These are phyloP conservation scores for Hestina assimilis DNA, from an alignment of 1,140 invertebrate species.

Conservation along the genomic window DNA sequence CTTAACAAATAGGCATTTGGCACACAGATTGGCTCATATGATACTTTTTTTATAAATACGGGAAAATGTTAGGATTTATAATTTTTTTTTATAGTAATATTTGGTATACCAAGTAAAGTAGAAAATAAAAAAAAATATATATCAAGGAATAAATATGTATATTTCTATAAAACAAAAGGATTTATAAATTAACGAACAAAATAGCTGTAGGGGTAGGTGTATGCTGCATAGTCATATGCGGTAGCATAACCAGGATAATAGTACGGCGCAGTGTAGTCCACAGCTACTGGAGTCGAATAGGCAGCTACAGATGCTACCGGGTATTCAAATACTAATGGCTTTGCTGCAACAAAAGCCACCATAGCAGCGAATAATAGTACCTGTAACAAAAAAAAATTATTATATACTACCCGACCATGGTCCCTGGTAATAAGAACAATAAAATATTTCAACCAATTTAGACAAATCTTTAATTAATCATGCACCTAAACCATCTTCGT, in stretches of 20 bases:
- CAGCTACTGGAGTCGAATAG: constrained; percentile 54
- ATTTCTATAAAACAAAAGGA: neutral
- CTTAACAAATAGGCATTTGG: no score
- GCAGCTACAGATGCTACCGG: constrained; percentile 40
- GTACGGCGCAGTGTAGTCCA: constrained; percentile 59
- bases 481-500: no score
- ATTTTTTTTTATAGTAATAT: no score
- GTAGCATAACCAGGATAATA: constrained; percentile 51
- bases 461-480: no score
- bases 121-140: neutral
- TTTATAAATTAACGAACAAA: constrained; percentile 34
- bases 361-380: constrained; percentile 74
- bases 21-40: no score
- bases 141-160: constrained; percentile 18
- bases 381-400: constrained; percentile 57
- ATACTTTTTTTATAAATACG: no score
- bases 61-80: no score
- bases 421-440: no score
- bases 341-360: constrained; percentile 72
- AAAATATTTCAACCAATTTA: no score
- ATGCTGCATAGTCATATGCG: constrained; percentile 48
- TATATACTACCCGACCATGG: constrained; percentile 31
- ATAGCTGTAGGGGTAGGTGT: constrained; percentile 50
- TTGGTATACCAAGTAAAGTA: no score
- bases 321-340: constrained; percentile 71